phyloP scores from a whole-genome alignment of 1,140 invertebrate genomes.

The Metopolophium dirhodum region DNA sequence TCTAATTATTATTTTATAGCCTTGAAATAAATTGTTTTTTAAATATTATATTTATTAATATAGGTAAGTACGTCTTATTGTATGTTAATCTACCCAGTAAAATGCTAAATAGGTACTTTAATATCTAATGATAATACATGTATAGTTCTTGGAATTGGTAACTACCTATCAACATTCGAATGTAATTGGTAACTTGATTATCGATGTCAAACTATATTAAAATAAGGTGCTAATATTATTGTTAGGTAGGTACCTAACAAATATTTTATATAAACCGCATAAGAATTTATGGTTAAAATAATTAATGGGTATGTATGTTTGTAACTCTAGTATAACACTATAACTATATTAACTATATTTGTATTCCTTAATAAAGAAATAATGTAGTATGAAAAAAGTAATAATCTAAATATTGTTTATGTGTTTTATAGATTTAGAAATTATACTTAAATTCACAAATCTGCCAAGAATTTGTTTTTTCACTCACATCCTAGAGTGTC shows the following conservation, averaged over 20 bases:
- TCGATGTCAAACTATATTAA: too few relatives aligned
- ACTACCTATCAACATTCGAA: too few relatives aligned
- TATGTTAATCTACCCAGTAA: not conserved
- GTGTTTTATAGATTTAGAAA: constrained; percentile 62
- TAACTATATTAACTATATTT: not conserved
- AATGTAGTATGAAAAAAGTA: not conserved
- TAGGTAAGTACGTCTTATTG: not conserved
- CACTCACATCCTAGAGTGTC: constrained; percentile 64
- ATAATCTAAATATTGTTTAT: not conserved
- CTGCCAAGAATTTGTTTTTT: constrained; percentile 63
- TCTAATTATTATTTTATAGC: not conserved
- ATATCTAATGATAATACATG: not conserved
- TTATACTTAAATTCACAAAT: constrained; percentile 61
- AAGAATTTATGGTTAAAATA: not conserved
- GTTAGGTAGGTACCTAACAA: too few relatives aligned
- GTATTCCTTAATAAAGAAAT: not conserved
- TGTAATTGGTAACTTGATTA: too few relatives aligned
- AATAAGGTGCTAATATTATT: too few relatives aligned
- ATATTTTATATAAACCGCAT: too few relatives aligned
- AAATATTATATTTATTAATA: not conserved
- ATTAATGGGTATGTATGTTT: not conserved
- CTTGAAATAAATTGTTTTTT: not conserved
- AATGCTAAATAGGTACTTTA: not conserved
- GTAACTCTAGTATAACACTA: not conserved
- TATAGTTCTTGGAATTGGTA: not conserved